phyloP scores from a whole-genome alignment of 1,140 invertebrate genomes.

The Triops cancriformis region DNA sequence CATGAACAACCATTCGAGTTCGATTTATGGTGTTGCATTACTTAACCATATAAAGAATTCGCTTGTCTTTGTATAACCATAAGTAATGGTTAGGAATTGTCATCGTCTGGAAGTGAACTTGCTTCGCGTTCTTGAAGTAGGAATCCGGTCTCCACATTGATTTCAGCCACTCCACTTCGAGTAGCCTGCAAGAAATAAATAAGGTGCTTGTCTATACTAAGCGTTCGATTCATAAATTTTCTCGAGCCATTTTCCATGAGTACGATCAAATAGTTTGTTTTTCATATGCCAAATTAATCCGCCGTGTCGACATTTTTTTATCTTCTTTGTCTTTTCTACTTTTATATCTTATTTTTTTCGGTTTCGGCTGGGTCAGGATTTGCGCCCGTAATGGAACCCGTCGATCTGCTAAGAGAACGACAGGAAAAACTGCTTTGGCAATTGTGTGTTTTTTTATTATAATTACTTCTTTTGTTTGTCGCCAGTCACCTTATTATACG shows the following conservation, averaged over 20 bases:
- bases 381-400: neutral
- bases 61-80: constrained; percentile 37
- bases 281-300: neutral
- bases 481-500: neutral
- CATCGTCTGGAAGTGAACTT: constrained; percentile 86
- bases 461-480: neutral
- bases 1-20: neutral
- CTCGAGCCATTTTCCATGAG: too few relatives aligned
- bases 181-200: constrained; percentile 45
- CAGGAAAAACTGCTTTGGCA: neutral
- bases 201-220: too few relatives aligned
- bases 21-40: constrained; percentile 30
- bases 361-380: neutral
- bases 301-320: neutral
- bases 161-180: constrained; percentile 80
- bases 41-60: constrained; percentile 40
- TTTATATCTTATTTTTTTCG: neutral
- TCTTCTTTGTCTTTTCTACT: neutral
- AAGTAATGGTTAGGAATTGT: constrained; percentile 74
- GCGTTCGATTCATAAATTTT: too few relatives aligned
- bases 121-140: constrained; percentile 57
- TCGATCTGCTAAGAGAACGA: neutral
- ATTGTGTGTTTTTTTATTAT: neutral
- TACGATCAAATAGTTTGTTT: too few relatives aligned
- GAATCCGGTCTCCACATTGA: constrained; percentile 76